Evolutionary conservation across 2,888 invertebrate species (phyloP).

Genomic region (Abscondita cerata): DNA sequence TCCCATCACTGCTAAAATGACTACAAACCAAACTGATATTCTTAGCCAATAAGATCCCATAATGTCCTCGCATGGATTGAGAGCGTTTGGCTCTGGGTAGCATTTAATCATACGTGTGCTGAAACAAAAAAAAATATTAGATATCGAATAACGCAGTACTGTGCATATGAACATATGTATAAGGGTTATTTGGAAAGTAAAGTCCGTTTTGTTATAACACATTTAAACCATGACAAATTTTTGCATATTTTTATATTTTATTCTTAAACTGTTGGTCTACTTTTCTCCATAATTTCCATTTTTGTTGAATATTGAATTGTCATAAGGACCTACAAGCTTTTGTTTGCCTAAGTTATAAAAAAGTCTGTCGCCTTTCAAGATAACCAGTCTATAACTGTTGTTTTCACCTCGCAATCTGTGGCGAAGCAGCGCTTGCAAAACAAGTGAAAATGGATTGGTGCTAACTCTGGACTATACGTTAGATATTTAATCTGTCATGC

Average conservation of each 20-base stretch:
- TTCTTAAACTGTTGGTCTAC: not conserved
- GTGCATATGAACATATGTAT: no score
- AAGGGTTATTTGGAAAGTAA: not conserved
- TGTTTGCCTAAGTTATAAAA: not conserved
- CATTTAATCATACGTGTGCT: constrained; percentile 67
- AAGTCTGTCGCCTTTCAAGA: not conserved
- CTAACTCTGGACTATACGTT: not conserved
- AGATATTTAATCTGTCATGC: not conserved
- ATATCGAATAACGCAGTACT: no score
- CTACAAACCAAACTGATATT: constrained; percentile 86
- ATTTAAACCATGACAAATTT: not conserved
- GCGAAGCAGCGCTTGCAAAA: not conserved
- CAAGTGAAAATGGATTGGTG: not conserved
- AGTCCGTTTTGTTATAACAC: not conserved
- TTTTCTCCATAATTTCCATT: not conserved
- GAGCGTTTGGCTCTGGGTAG: constrained; percentile 76
- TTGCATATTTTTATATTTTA: not conserved
- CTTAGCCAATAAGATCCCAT: constrained; percentile 83
- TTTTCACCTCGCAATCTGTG: not conserved
- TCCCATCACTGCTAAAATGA: constrained; percentile 80
- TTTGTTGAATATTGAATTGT: constrained; percentile 2
- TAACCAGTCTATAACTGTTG: not conserved
- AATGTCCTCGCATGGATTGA: constrained; percentile 90
- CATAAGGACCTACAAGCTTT: not conserved
- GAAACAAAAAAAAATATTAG: no score